phyloP scores from a whole-genome alignment of 2,797 vertebrate genomes.

The Peromyscus nudipes region DNA sequence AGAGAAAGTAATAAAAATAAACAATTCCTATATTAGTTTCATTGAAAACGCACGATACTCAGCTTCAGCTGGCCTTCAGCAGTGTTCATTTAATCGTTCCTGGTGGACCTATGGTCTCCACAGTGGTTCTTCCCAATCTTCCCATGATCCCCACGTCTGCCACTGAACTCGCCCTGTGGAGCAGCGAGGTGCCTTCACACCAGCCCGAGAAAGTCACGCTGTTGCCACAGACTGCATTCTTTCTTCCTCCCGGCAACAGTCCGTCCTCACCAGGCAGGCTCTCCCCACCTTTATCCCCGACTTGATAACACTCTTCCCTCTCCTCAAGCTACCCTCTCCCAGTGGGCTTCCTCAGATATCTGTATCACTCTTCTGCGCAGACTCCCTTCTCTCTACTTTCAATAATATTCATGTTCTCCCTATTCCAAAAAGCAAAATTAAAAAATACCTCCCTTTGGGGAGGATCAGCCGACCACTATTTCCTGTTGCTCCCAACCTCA shows the following conservation, averaged over 20 bases:
- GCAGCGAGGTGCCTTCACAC: not conserved
- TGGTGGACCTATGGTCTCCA: not conserved
- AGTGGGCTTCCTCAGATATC: not conserved
- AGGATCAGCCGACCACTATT: not conserved
- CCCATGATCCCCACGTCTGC: not conserved
- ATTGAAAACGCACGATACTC: constrained; percentile 8
- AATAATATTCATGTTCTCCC: constrained; percentile 1
- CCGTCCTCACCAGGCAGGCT: not conserved
- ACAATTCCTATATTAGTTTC: not conserved
- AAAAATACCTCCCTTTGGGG: not conserved
- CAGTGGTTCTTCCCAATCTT: not conserved
- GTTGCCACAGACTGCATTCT: not conserved
- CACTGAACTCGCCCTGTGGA: not conserved
- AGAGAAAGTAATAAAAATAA: constrained; percentile 24
- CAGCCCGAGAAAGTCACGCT: not conserved
- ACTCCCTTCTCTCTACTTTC: not conserved
- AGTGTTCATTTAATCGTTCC: not conserved
- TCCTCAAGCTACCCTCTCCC: not conserved
- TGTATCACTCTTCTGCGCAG: not conserved
- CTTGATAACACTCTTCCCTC: not conserved
- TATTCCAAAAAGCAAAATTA: not conserved
- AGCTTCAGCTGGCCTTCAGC: not conserved
- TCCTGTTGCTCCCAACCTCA: not conserved
- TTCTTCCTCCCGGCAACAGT: not conserved
- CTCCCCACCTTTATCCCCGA: not conserved